Evolutionary conservation across 2,797 vertebrate genomes (phyloP).

Genomic region (Sebastiscus albofasciatus): DNA sequence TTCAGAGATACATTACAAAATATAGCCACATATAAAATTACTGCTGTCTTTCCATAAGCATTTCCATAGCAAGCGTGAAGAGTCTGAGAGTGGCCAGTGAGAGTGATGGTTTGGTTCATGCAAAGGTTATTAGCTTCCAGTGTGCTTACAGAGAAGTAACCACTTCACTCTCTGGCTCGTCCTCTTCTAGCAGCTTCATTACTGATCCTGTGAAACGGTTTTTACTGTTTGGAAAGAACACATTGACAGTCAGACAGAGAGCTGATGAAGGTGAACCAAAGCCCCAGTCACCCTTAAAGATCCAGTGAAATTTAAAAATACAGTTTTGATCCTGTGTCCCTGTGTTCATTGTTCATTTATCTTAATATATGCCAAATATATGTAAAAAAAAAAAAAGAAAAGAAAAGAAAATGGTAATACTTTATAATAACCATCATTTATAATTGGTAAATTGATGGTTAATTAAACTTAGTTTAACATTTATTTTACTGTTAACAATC

Average conservation of each 20-base stretch:
- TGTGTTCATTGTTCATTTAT: background rate
- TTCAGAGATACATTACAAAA: slow-evolving; percentile 2
- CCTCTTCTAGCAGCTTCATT: background rate
- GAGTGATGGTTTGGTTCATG: slow-evolving; percentile 5
- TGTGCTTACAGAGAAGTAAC: background rate
- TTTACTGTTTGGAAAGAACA: background rate
- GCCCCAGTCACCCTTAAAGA: background rate
- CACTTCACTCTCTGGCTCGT: slow-evolving; percentile 1
- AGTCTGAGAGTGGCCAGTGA: slow-evolving; percentile 1
- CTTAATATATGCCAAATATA: background rate
- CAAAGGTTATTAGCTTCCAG: slow-evolving; percentile 17
- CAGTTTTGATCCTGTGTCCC: background rate
- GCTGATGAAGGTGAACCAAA: background rate
- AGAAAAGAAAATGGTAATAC: no score
- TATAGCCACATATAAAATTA: background rate
- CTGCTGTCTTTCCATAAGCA: background rate
- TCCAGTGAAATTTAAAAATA: background rate
- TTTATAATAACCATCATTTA: no score
- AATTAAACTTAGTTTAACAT: no score
- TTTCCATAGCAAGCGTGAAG: background rate
- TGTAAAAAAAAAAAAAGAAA: background rate
- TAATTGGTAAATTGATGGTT: no score
- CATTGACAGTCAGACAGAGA: background rate
- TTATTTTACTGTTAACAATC: no score
- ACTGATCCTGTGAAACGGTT: background rate